phyloP scores from a whole-genome alignment of 2,113 vertebrate genomes.

The Entosphenus tridentatus region DNA sequence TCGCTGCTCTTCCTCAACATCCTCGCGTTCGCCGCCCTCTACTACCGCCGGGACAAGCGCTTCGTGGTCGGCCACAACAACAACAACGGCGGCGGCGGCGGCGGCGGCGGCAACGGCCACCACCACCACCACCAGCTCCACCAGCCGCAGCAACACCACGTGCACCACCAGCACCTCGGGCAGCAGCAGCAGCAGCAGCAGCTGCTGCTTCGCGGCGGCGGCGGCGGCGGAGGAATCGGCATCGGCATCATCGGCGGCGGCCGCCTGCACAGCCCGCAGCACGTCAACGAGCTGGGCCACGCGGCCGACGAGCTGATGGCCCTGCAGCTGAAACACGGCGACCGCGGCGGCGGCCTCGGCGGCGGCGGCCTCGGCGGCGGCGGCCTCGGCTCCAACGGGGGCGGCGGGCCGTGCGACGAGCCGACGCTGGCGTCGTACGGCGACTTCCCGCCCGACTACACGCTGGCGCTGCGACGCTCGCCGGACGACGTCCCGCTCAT shows the following conservation, averaged over 20 bases:
- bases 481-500: conserved; percentile 73
- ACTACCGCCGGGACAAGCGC: conserved; percentile 87
- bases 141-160: too few species aligned
- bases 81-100: too few species aligned
- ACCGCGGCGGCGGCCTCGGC: conserved; percentile 29
- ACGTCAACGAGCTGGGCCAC: conserved; percentile 42
- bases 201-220: too few species aligned
- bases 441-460: conserved; percentile 60
- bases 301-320: conserved; percentile 72
- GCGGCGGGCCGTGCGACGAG: conserved; percentile 30
- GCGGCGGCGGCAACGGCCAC: too few species aligned
- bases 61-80: conserved; percentile 26
- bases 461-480: conserved; percentile 62
- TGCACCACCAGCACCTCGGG: too few species aligned
- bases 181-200: too few species aligned
- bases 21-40: conserved; percentile 67
- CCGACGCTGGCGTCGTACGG: conserved; percentile 14
- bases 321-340: conserved; percentile 71
- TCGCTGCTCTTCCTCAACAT: conserved; percentile 84
- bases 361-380: too few species aligned
- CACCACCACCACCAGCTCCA: too few species aligned
- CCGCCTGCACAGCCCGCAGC: conserved; percentile 43
- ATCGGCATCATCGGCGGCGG: conserved; percentile 27
- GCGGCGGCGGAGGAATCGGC: too few species aligned
- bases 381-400: too few species aligned